Evolutionary conservation across 2,888 invertebrate species (phyloP).

Genomic region (Ommatoiulus sabulosus): DNA sequence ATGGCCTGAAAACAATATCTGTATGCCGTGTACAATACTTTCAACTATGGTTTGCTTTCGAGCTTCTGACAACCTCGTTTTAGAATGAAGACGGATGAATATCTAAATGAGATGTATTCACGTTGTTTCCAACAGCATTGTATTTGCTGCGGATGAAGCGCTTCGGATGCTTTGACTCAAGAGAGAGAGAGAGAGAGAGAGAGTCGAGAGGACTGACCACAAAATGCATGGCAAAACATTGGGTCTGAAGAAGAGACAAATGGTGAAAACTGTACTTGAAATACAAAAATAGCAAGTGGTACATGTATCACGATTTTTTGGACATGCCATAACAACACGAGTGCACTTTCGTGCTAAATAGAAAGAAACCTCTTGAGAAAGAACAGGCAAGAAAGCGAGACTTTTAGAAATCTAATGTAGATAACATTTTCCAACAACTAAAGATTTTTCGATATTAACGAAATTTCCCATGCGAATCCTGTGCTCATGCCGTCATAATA

Average conservation of each 20-base stretch:
- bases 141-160: not conserved
- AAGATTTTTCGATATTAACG: no score
- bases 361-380: not conserved
- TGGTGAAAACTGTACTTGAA: not conserved
- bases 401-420: not conserved
- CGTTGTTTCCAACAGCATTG: not conserved
- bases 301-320: not conserved
- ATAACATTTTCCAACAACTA: no score
- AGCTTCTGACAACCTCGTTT: slow-evolving; percentile 28
- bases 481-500: no score
- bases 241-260: not conserved
- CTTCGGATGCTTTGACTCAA: not conserved
- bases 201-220: not conserved
- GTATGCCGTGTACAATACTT: not conserved
- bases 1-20: slow-evolving; percentile 13
- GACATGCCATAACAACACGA: not conserved
- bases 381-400: not conserved
- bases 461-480: no score
- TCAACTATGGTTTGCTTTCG: slow-evolving; percentile 1
- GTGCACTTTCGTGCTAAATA: not conserved
- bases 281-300: not conserved
- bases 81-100: not conserved
- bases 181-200: not conserved
- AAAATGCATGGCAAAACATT: not conserved
- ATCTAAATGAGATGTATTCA: slow-evolving; percentile 21